A percentile compares a stretch with the other conserved stretches of the same genome.
Evolutionary conservation across 2,797 vertebrate species (phyloP).

Genomic region (Danio choprae): DNA sequence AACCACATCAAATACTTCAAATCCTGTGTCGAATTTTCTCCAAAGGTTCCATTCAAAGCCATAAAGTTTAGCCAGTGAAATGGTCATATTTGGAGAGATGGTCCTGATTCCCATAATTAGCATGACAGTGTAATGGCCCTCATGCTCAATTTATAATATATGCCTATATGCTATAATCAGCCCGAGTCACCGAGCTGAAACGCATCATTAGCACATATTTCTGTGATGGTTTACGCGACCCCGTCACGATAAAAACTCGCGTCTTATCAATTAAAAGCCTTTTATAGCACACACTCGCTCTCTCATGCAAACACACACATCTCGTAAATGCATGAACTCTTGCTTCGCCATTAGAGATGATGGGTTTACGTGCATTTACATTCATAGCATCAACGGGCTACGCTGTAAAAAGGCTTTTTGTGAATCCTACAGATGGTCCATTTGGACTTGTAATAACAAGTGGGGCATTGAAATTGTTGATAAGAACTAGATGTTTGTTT

Average conservation of each 20-base stretch:
- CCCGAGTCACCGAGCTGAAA: background rate
- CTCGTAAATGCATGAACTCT: constrained; percentile 7
- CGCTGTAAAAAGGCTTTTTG: background rate
- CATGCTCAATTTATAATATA: constrained; percentile 31
- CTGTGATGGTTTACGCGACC: background rate
- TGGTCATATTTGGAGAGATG: constrained; percentile 20
- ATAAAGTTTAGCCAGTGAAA: constrained; percentile 9
- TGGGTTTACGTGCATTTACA: constrained; percentile 24
- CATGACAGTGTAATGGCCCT: constrained; percentile 34
- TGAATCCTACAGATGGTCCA: background rate
- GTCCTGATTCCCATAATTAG: constrained; percentile 36
- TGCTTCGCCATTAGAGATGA: constrained; percentile 16
- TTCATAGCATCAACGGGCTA: constrained; percentile 3
- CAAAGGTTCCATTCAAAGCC: constrained; percentile 10
- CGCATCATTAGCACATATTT: constrained; percentile 30
- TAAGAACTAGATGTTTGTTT: background rate
- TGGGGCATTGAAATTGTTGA: background rate
- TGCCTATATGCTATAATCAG: constrained; percentile 12
- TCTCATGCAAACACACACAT: background rate
- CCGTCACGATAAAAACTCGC: background rate
- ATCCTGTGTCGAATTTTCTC: constrained; percentile 18
- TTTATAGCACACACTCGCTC: background rate
- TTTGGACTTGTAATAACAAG: background rate
- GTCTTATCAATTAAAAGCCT: constrained; percentile 18
- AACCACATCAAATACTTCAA: constrained; percentile 21